Evolutionary conservation across 2,797 vertebrate genomes (phyloP), one percentile per base, ranked within the genome.

Genomic region (Telmatherina bonti): DNA sequence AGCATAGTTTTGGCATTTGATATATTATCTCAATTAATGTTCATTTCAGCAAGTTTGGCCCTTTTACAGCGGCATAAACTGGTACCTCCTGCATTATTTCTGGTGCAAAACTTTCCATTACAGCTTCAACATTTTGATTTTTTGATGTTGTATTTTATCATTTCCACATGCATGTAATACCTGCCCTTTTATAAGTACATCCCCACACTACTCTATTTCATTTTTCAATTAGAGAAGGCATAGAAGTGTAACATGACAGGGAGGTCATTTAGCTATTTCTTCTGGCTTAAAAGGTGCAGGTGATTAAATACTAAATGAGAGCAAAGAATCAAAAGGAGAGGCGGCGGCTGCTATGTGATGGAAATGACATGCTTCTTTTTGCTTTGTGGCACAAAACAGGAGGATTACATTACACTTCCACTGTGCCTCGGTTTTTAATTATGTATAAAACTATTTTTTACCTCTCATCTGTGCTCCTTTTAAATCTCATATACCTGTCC

Each of bases 201-300:
- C 22, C 55, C 7, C 35, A 29, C 15, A 12, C 18, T 49, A 41
- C 52, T 60, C 61, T 51, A n/a, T 63, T 62, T 36, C 55, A 45
- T 60, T 72, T 88, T 89, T 91, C 85, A 85, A 86, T 87, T 86
- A 88, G 51, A 53, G 59, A 38, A 24, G 41, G 26, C 72, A 84
- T 66, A 53, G 52, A 74, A 75, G 70, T 75, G 62, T 84, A 85
- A 74, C 56, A 67, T 66, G 73, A 81, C 69, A 87, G 87, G 74
- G 47, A 71, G 55, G 45, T 64, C 54, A 13, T 81, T 72, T 83
- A 73, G 68, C 78, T 76, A 67, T 74, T 84, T 68, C 47, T 69
- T 45, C 72, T 66, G 84, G 72, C 27, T 35, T 26, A 76, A 72
- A 30, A 43, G 18, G 41, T 69, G 66, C 66, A 61, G 56, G 13